A percentile compares a stretch with the other conserved stretches of the same genome.
These are phyloP conservation scores for Drosophila atripex DNA, from an alignment of 2,888 invertebrate species.

Conservation along the genomic window DNA sequence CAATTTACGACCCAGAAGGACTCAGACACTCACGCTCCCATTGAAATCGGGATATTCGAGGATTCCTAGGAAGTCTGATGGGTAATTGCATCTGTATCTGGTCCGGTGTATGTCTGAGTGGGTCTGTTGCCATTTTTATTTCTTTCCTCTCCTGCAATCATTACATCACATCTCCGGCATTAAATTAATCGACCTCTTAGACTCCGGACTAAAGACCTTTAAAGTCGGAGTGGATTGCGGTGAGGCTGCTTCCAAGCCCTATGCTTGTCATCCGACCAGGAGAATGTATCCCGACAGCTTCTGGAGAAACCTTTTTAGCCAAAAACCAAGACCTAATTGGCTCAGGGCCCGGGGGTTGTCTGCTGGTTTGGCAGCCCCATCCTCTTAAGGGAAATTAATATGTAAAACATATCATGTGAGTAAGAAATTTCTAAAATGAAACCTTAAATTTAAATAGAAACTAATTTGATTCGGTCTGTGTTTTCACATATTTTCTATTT, in stretches of 20 bases:
- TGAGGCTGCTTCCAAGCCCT: conserved; percentile 17
- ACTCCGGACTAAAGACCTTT: conserved; percentile 9
- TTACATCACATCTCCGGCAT: no score
- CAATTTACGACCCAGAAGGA: conserved; percentile 69
- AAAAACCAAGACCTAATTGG: conserved; percentile 61
- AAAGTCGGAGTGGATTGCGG: conserved; percentile 11
- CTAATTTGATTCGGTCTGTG: no score
- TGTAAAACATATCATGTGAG: conserved; percentile 13
- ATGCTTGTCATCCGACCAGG: conserved; percentile 33
- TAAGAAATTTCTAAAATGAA: neutral
- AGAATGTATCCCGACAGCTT: conserved; percentile 40
- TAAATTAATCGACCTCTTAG: conserved; percentile 21
- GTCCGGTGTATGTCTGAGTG: conserved; percentile 20
- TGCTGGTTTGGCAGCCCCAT: conserved; percentile 1
- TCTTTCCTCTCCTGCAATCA: conserved; percentile 8
- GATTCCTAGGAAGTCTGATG: conserved; percentile 7
- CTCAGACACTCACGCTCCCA: neutral
- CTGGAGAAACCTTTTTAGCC: conserved; percentile 61
- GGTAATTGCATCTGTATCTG: conserved; percentile 36
- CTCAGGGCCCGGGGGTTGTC: conserved; percentile 59
- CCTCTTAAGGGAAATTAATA: neutral
- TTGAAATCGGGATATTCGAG: neutral
- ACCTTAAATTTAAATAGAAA: neutral
- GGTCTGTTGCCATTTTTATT: neutral
- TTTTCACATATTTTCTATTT: neutral